A percentile compares a stretch with the other conserved stretches of the same genome.
phyloP scores from a whole-genome alignment of 2,797 vertebrate genomes.

The Glyptemys insculpta region DNA sequence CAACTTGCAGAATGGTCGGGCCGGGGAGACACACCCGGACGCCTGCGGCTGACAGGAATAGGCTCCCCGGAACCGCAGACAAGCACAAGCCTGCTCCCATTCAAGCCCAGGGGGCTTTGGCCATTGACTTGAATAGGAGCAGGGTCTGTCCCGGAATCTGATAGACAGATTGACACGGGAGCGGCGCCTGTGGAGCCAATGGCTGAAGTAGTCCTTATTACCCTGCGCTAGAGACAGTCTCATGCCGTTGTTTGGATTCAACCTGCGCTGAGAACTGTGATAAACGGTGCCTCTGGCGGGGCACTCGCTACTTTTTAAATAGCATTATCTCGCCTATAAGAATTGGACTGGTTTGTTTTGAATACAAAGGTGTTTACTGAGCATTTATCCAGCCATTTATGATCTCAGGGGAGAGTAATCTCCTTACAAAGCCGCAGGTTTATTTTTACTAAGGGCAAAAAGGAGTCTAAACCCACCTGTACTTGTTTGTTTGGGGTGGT shows the following conservation, averaged over 20 bases:
- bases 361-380: neutral
- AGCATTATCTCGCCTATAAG: neutral
- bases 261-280: neutral
- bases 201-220: neutral
- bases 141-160: neutral
- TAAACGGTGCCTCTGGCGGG: neutral
- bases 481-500: neutral
- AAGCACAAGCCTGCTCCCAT: slow-evolving; percentile 36
- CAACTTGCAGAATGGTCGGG: slow-evolving; percentile 26
- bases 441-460: neutral
- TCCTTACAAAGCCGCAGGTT: neutral
- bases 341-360: neutral
- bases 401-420: neutral
- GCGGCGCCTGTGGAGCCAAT: neutral
- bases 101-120: neutral
- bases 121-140: neutral
- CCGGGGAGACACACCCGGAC: slow-evolving; percentile 46
- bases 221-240: neutral
- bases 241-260: neutral
- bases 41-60: slow-evolving; percentile 41
- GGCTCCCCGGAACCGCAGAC: slow-evolving; percentile 25
- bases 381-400: too few species aligned
- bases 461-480: neutral
- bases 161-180: neutral
- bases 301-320: neutral